These are phyloP conservation scores for Trachythela sp. DNA, from an alignment of 64 coral and sea anemone species.

Conservation along the genomic window DNA sequence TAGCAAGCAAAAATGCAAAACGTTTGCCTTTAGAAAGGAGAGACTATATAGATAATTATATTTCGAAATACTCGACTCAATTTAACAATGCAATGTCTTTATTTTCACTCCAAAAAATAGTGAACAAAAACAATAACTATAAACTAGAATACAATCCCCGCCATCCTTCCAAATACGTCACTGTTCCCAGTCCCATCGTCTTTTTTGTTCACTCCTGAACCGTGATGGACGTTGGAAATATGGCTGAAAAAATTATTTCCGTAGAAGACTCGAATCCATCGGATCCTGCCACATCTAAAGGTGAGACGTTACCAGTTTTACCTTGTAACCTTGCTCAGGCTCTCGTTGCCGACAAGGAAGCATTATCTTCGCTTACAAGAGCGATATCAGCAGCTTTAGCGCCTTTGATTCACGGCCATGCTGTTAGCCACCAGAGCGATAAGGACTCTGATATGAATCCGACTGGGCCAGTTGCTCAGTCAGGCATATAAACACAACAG, in stretches of 20 bases:
- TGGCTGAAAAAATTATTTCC: background rate
- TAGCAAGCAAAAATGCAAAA: too few species aligned
- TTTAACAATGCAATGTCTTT: too few species aligned
- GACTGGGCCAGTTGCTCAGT: background rate
- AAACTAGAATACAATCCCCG: too few species aligned
- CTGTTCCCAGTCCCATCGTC: background rate
- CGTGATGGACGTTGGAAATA: background rate
- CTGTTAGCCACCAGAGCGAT: background rate
- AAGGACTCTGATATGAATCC: background rate
- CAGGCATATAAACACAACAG: background rate
- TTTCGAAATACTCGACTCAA: too few species aligned
- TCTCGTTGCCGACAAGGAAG: slow-evolving; percentile 13
- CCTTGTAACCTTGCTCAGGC: slow-evolving; percentile 3
- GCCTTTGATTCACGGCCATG: background rate
- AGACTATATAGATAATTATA: too few species aligned
- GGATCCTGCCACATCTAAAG: background rate
- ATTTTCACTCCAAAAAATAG: too few species aligned
- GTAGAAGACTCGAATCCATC: background rate
- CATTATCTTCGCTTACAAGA: background rate
- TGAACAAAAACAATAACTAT: too few species aligned
- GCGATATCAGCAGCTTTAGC: background rate
- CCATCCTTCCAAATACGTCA: background rate
- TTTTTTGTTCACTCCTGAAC: background rate
- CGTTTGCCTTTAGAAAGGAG: too few species aligned
- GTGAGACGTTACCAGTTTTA: background rate